Evolutionary conservation across 2,113 vertebrate genomes (phyloP), one percentile per base, ranked within the genome.

Genomic region (Catharus fuscescens): DNA sequence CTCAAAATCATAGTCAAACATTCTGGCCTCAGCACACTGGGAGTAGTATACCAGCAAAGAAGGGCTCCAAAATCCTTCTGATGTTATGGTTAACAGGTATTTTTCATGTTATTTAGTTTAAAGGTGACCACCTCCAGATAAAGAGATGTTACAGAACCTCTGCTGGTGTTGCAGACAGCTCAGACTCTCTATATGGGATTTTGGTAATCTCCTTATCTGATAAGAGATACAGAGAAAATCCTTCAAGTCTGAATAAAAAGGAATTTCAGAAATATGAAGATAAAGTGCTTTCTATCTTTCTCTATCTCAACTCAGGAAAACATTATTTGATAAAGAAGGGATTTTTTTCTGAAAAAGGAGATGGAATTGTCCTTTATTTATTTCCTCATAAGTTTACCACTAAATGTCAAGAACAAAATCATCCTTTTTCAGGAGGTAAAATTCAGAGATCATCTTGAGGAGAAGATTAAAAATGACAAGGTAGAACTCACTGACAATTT

Each of bases 351-450:
- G 13, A 88, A 34, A 74, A 84, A 56, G 20, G 23, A 92, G 28
- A 28, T 50, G 23, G n/a, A 89, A 77, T 24, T 86, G 65, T 7
- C 10, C 1, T 60, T 52, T 62, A 71, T 77, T 84, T 52, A 82
- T 56, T 93, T 56, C 12, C 13, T 50, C 8, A 45, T 59, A 93
- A 78, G 26, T 90, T 94, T 92, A 67, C 28, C 36, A 3, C 38
- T 31, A 95, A 95, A 92, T 50, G 17, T 91, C 80, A 91, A 80
- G 26, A 38, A 65, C 8, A 78, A 87, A 95, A 87, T 56, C 72
- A 74, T 19, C 21, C 10, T 89, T 82, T 85, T 45, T 66, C 34
- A 54, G 25, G 9, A 89, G 5, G 16, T 65, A 87, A 69, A 87
- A 94, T 80, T 78, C 38, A 34, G 19, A 42, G 59, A 60, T 90